Percentiles rank a stretch among this genome's conserved stretches.
phyloP scores from a whole-genome alignment of 2,113 vertebrate species.

The Xenopus laevis region DNA sequence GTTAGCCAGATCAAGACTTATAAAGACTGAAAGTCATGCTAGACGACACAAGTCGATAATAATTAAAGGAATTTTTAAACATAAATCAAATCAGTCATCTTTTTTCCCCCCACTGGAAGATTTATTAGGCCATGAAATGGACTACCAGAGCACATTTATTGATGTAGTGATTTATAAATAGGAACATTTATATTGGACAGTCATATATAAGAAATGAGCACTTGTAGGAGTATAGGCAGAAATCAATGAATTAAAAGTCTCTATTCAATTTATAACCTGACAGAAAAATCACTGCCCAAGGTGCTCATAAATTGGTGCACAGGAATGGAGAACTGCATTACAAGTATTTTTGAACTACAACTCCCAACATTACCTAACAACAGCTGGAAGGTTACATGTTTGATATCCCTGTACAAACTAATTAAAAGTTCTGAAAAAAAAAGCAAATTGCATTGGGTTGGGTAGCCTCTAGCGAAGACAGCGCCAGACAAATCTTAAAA shows the following conservation, averaged over 20 bases:
- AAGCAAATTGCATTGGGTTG: too few species aligned
- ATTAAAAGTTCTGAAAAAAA: too few species aligned
- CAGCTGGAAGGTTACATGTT: too few species aligned
- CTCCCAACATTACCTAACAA: neutral
- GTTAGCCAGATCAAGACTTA: neutral
- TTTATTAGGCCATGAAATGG: slow-evolving; percentile 27
- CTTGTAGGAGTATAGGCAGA: slow-evolving; percentile 40
- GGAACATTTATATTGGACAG: slow-evolving; percentile 39
- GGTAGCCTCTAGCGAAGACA: too few species aligned
- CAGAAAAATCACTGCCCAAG: neutral
- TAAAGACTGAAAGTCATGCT: slow-evolving; percentile 29
- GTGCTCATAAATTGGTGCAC: slow-evolving; percentile 2
- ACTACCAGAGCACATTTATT: slow-evolving; percentile 39
- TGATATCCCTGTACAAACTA: too few species aligned
- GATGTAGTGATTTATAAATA: slow-evolving; percentile 40
- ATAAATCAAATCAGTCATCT: slow-evolving; percentile 39
- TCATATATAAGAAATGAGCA: slow-evolving; percentile 31
- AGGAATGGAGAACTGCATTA: neutral
- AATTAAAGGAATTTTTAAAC: slow-evolving; percentile 40
- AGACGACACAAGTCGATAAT: slow-evolving; percentile 23
- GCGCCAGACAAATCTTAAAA: too few species aligned
- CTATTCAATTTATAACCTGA: slow-evolving; percentile 26
- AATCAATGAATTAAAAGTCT: slow-evolving; percentile 38
- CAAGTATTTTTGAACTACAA: neutral
- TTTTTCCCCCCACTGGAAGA: slow-evolving; percentile 20